These are phyloP conservation scores for Tenthredo amoena DNA, from an alignment of 2,888 invertebrate species.

Conservation along the genomic window DNA sequence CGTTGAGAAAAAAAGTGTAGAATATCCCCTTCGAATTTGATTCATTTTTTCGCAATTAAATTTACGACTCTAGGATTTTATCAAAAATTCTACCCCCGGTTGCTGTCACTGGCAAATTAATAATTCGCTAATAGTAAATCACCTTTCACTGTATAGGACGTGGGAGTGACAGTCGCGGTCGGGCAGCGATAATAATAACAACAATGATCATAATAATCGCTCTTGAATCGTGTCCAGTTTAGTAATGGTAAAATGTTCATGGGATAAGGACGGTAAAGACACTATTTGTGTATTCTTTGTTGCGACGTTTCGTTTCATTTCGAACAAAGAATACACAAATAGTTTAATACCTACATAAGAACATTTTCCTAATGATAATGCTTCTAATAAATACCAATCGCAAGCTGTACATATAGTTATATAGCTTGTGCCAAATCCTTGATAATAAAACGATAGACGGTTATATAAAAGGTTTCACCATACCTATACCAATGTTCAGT, in stretches of 20 bases:
- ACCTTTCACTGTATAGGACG: slow-evolving; percentile 19
- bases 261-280: too few species aligned
- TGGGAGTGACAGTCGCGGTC: slow-evolving; percentile 20
- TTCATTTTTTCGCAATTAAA: too few species aligned
- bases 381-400: neutral
- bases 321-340: too few species aligned
- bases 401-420: neutral
- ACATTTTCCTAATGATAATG: too few species aligned
- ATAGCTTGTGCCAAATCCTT: slow-evolving; percentile 33
- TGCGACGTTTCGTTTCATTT: too few species aligned
- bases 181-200: neutral
- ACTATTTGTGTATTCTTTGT: too few species aligned
- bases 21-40: too few species aligned
- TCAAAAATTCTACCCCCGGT: neutral
- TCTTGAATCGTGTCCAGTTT: too few species aligned
- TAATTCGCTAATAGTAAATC: neutral
- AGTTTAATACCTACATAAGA: too few species aligned
- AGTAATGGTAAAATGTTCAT: too few species aligned
- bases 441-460: slow-evolving; percentile 19
- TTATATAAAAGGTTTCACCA: slow-evolving; percentile 50
- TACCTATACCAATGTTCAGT: neutral
- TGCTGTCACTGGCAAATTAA: neutral
- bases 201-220: neutral
- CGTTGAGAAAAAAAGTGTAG: too few species aligned
- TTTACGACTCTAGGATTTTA: too few species aligned